Base-by-base conservation (phyloP, 2,797 vertebrate species). In the Fratercula arctica region DNA sequence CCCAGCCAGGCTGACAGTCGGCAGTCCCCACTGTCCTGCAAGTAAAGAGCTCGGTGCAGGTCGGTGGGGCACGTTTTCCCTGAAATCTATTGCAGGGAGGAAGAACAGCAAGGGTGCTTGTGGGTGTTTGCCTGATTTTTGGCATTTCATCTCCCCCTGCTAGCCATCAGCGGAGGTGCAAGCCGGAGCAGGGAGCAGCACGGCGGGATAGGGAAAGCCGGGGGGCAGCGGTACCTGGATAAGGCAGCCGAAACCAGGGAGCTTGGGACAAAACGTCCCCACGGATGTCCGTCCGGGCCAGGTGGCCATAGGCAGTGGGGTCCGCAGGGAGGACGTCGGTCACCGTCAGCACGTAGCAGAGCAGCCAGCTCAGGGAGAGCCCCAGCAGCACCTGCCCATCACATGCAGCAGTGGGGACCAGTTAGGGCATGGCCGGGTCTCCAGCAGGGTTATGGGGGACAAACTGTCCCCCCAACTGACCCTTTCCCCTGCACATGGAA, bases 1-100 rank as follows among this genome's bases (percentile, higher is more conserved):
- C 31, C 99, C 99, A 2, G 99, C 99, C 59, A 99, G 95, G 96
- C 99, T 99, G 93, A 99, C 97, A 2, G 99, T 99, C 26, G 99
- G 99, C 51, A 97, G 23, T 31, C 99, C 99, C 99, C 99, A 99
- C 95, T 99, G 99, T 60, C 99, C 99, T 99, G 97, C 18, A 88
- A 91, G 76, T 8, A 23, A 85, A 91, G 39, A 80, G 48, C 15
- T 53, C 0, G 0, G 25, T 68, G 96, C 15, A 81, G 82, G 13
- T 23, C 3, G 1, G 8, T 20, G 46, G 24, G 60, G 17, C 41
- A 25, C 12, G 0, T 67, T 24, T 67, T 7, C 15, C 13, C 64
- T 25, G n/a, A 57, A 69, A 48, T 53, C 46, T 45, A 3, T 23
- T 19, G n/a, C 4, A 0, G 31, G 19, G 16, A 61, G 20, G 6